A percentile compares a stretch with the other conserved stretches of the same genome.
Conservation (phyloP, 1,140 invertebrate genomes). For the Microplitis demolitor region DNA sequence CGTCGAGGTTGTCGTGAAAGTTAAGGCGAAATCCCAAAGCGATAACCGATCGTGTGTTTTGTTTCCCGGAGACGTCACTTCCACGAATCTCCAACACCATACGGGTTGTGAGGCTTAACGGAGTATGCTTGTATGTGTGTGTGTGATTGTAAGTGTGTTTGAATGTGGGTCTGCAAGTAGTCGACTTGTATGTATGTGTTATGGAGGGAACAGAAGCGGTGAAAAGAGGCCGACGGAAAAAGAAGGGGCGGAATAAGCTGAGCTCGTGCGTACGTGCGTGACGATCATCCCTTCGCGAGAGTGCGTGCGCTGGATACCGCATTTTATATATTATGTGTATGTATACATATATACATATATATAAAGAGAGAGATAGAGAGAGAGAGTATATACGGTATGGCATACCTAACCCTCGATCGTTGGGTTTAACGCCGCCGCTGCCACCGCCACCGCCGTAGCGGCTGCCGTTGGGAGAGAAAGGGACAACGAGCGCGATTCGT, state of each 20-base stretch:
- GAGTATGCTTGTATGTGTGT: neutral
- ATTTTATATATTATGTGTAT: conserved; percentile 1
- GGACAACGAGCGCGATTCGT: conserved; percentile 11
- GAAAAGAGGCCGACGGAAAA: conserved; percentile 21
- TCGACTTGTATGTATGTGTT: neutral
- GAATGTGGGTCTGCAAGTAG: neutral
- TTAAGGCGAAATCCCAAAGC: neutral
- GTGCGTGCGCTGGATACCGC: conserved; percentile 13
- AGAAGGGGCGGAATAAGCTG: conserved; percentile 5
- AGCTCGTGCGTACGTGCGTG: conserved; percentile 34
- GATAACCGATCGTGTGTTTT: conserved; percentile 8
- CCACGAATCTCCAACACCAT: conserved; percentile 5
- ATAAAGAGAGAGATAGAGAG: too few relatives aligned
- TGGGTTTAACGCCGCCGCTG: neutral
- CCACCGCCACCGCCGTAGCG: neutral
- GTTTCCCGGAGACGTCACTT: neutral
- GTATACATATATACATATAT: neutral
- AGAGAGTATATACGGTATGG: too few relatives aligned
- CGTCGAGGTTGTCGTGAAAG: neutral
- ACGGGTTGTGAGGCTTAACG: neutral
- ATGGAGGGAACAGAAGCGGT: conserved; percentile 4
- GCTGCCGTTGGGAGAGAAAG: neutral
- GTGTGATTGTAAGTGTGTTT: neutral
- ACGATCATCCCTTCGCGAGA: conserved; percentile 28
- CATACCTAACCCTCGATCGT: conserved; percentile 1